Evolutionary conservation across 2,888 invertebrate genomes (phyloP), one percentile per base, ranked within the genome.

Genomic region (Teinopalpus imperialis): DNA sequence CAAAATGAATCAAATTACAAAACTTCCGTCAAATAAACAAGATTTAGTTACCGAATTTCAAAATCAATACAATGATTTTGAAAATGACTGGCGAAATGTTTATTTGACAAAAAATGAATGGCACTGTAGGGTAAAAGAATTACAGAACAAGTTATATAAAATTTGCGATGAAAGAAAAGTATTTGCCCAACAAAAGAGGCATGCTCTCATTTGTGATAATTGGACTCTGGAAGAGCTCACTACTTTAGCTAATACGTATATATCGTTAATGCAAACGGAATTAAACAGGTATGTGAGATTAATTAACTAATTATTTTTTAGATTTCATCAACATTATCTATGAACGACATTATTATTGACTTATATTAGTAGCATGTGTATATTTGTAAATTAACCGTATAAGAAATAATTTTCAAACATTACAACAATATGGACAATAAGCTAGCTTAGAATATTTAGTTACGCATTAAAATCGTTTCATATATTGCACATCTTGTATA

Each of bases 241-340:
- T 9, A 75, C 89, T 32, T 72, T 93, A 56, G 75, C 76, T 1
- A 92, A 92, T 58, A 79, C 90, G 16, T 92, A 89, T 53, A 77
- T 90, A 31, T 89, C 82, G 1, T 86, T 90, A 30, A 78, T 92
- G 74, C 92, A 93, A 66, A 60, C 90, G n/a, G 93, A 93, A 74
- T 36, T 91, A 6, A 92, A 93, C 59, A 81, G 92, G 85, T 75
- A 71, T 3, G 32, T 34, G 14, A 7, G n/a, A 8, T 6, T 20
- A 18, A 7, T 7, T 34, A 12, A 20, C 3, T 18, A 20, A n/a
- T n/a, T n/a, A n/a, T n/a, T n/a, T n/a, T n/a, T n/a, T n/a, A n/a
- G n/a, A n/a, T n/a, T n/a, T n/a, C n/a, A n/a, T n/a, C n/a, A n/a
- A n/a, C n/a, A n/a, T n/a, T n/a, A n/a, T n/a, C n/a, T n/a, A n/a